Percentiles rank a stretch among this genome's conserved stretches.
phyloP scores from a whole-genome alignment of 2,113 vertebrate genomes.

The Amazona guildingii region DNA sequence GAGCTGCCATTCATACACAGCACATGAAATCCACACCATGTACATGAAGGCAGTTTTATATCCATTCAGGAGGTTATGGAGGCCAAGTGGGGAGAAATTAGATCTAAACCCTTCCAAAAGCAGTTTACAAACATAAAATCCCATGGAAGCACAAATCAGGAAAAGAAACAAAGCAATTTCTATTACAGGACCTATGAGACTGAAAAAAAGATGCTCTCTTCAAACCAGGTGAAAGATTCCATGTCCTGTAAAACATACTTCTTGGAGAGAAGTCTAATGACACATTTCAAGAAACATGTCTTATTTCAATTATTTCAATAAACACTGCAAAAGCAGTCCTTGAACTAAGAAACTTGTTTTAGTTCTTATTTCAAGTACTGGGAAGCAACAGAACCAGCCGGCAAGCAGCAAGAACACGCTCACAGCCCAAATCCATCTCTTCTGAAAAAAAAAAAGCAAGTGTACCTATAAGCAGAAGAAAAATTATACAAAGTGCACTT shows the following conservation, averaged over 20 bases:
- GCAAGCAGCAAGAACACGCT: background rate
- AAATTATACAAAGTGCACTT: background rate
- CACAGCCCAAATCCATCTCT: background rate
- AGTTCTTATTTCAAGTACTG: background rate
- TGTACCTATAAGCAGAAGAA: fast-evolving
- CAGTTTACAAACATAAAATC: background rate
- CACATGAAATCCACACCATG: background rate
- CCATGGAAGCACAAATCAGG: background rate
- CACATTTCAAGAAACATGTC: background rate
- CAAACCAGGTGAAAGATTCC: background rate
- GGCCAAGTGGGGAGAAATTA: background rate
- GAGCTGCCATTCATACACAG: background rate
- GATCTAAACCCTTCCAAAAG: background rate
- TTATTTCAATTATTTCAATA: background rate
- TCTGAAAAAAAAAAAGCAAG: background rate
- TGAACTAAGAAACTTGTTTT: background rate
- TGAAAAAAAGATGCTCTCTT: background rate
- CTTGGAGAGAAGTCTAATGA: background rate
- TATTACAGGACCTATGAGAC: background rate
- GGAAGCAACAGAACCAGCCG: background rate
- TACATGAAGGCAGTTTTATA: background rate
- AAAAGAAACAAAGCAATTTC: background rate
- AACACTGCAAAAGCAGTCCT: background rate
- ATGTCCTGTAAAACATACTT: background rate
- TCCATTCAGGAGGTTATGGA: background rate